These are phyloP conservation scores for Epirrhoe alternata DNA, from an alignment of 2,888 invertebrate genomes.

Conservation along the genomic window DNA sequence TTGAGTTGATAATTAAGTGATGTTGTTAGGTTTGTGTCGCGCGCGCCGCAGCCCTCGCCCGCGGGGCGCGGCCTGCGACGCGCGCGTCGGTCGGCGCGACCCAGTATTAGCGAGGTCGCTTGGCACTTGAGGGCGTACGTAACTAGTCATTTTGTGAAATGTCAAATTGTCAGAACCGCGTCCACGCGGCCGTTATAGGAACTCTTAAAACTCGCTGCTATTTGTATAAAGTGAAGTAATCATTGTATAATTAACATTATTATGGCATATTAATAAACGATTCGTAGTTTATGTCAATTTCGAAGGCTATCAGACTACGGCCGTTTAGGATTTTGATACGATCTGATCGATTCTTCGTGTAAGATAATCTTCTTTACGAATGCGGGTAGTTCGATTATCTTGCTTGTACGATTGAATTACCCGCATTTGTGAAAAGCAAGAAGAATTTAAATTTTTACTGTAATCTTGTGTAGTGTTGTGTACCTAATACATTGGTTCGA, in stretches of 20 bases:
- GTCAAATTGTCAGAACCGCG: slow-evolving; percentile 83
- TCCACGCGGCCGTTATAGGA: slow-evolving; percentile 87
- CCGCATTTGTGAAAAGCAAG: slow-evolving; percentile 16
- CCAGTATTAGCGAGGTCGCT: slow-evolving; percentile 68
- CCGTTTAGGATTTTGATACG: slow-evolving; percentile 48
- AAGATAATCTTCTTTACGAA: slow-evolving; percentile 30
- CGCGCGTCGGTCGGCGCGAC: slow-evolving; percentile 48
- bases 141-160: slow-evolving; percentile 86
- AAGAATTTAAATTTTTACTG: slow-evolving; percentile 30
- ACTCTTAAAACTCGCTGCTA: slow-evolving; percentile 92
- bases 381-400: slow-evolving; percentile 22
- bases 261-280: slow-evolving; percentile 81
- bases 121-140: slow-evolving; percentile 71
- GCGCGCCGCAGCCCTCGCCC: slow-evolving; percentile 42
- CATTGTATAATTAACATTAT: slow-evolving; percentile 82
- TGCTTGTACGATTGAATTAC: slow-evolving; percentile 14
- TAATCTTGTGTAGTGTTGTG: slow-evolving; percentile 33
- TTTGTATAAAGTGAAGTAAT: slow-evolving; percentile 88
- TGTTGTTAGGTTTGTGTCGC: slow-evolving; percentile 50
- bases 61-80: slow-evolving; percentile 38
- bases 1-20: slow-evolving; percentile 74
- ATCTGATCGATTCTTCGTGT: slow-evolving; percentile 39
- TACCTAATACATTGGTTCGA: slow-evolving; percentile 39
- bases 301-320: slow-evolving; percentile 81
- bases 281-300: slow-evolving; percentile 81